phyloP scores from a whole-genome alignment of 2,797 vertebrate genomes.

The Brachyrhaphis roseni region DNA sequence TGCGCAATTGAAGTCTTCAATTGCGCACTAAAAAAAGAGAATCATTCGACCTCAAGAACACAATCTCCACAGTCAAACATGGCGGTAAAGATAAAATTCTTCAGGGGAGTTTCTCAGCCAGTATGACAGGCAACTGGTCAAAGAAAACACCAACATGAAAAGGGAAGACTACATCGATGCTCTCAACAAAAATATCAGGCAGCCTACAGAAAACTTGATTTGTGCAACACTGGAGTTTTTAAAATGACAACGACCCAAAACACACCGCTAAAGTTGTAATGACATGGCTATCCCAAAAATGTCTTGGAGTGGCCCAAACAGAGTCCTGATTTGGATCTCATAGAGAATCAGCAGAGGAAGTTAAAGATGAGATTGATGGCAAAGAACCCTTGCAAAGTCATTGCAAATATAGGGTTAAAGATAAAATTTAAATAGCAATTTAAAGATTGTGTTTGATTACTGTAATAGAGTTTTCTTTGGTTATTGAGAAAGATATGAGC shows the following conservation, averaged over 20 bases:
- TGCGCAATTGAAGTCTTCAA: background rate
- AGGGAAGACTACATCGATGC: background rate
- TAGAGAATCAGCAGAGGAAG: background rate
- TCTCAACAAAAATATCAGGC: background rate
- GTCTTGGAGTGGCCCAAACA: background rate
- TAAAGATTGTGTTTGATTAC: background rate
- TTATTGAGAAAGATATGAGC: background rate
- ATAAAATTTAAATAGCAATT: background rate
- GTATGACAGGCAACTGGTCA: background rate
- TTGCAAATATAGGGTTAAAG: background rate
- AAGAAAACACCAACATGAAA: background rate
- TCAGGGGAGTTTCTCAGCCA: background rate
- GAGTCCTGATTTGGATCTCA: background rate
- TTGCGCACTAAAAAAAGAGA: background rate
- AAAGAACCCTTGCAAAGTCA: background rate
- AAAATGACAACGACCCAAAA: background rate
- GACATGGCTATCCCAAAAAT: background rate
- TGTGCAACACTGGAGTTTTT: background rate
- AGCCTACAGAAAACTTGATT: background rate
- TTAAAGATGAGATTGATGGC: background rate
- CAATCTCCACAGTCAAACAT: background rate
- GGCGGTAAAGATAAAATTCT: background rate
- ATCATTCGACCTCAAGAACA: background rate
- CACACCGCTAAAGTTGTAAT: background rate
- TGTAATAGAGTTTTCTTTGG: background rate